Conservation (phyloP, 2,113 vertebrate species). For the Struthidea cinerea region DNA sequence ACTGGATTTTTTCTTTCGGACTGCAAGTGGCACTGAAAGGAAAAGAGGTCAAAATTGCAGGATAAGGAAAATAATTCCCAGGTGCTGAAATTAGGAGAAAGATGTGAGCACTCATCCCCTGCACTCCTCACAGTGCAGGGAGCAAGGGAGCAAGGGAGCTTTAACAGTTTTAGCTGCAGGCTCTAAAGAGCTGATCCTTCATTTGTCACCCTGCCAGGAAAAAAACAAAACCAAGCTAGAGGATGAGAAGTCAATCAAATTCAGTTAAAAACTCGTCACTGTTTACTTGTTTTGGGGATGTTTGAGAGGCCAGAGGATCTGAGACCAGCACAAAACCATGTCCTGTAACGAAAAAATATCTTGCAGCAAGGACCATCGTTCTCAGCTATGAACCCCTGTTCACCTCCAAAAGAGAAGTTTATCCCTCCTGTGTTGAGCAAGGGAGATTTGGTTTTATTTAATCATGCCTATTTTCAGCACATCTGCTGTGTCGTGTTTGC, state of each 20-base stretch:
- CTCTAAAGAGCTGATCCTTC: background rate
- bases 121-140: background rate
- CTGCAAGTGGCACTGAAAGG: background rate
- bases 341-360: background rate
- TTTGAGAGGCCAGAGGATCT: background rate
- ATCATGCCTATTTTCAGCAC: background rate
- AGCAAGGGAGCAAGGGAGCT: background rate
- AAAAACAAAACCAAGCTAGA: background rate
- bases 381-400: background rate
- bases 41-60: background rate
- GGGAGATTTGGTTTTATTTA: background rate
- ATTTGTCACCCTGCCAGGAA: background rate
- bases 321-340: fast-evolving
- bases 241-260: background rate
- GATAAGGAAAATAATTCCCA: background rate
- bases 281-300: background rate
- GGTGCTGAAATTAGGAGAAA: background rate
- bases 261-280: background rate
- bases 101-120: background rate
- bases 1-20: background rate
- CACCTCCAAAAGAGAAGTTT: background rate
- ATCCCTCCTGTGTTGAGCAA: background rate
- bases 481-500: background rate
- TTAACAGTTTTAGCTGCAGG: background rate
- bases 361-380: background rate